Evolutionary conservation across 2,888 invertebrate genomes (phyloP).

Genomic region (Autographa gamma): DNA sequence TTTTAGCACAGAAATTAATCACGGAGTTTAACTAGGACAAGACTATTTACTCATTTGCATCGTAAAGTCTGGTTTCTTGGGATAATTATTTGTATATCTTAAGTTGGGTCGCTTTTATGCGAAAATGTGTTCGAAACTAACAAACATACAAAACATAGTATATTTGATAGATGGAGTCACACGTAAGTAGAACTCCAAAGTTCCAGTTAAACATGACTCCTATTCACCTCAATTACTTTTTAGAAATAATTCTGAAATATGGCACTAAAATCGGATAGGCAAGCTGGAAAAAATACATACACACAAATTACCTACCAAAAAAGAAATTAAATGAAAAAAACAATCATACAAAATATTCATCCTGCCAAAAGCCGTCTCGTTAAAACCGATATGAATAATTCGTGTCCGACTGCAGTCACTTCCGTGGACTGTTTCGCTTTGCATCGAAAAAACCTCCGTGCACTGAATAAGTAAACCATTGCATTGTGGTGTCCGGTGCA

Average conservation of each 20-base stretch:
- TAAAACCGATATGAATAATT: constrained; percentile 53
- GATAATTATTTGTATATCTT: neutral
- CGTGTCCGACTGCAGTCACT: constrained; percentile 47
- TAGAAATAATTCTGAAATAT: too few species aligned
- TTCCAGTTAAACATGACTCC: too few species aligned
- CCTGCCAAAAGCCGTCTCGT: constrained; percentile 19
- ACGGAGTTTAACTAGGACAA: constrained; percentile 34
- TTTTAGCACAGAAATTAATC: constrained; percentile 35
- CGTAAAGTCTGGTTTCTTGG: constrained; percentile 8
- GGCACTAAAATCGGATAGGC: too few species aligned
- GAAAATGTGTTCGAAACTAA: too few species aligned
- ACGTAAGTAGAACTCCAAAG: too few species aligned
- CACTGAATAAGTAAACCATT: constrained; percentile 76
- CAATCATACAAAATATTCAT: constrained; percentile 6
- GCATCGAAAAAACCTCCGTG: constrained; percentile 59
- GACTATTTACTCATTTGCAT: constrained; percentile 16
- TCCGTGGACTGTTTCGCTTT: constrained; percentile 49
- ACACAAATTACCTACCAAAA: neutral
- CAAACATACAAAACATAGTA: too few species aligned
- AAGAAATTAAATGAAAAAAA: neutral
- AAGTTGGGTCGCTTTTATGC: neutral
- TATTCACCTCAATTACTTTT: too few species aligned
- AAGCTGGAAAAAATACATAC: too few species aligned
- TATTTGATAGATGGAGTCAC: too few species aligned
- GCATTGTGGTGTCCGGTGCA: constrained; percentile 76